Base-by-base conservation (phyloP, 2,888 invertebrate species). In the Seira sanloemensis region DNA sequence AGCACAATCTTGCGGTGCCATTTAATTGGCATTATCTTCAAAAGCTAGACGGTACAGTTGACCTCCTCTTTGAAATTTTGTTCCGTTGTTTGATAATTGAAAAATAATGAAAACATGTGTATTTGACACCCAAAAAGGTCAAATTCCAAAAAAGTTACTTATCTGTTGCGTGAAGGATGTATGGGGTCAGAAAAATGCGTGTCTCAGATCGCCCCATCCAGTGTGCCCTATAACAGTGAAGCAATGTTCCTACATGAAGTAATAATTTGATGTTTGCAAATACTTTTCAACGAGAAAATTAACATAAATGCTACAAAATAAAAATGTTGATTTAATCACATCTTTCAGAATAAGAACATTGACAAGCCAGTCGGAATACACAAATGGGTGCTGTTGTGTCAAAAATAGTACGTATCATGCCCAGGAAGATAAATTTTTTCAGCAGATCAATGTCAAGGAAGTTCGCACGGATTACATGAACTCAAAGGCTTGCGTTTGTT, bases 381-480 rank as follows among this genome's bases (percentile, higher is more conserved):
- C n/a, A 58, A 7, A 37, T 37, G 58, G n/a, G 18, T 58, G 58
- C 18, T 58, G 58, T 58, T 58, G 58, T 18, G 58, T 4, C 58
- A 18, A 12, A 16, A 58, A 12, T 37, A 12, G 12, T 37, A 12
- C 58, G 58, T 18, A 18, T 58, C 2, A 58, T 5, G 58, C 4
- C 9, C 58, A 58, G 58, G n/a, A 5, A 5, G 58, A 5, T 5
- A n/a, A 58, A 18, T 18, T 58, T n/a, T 18, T 4, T 9, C n/a
- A 4, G 5, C 58, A 46, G 12, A 46, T 23, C 25, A 79, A 65
- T 69, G 46, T 78, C 69, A 78, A 69, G 78, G 78, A 68, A 78
- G 69, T 58, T 78, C 78, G n/a, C 46, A 78, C 58, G 25, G 46
- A 58, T 2, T 65, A 37, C 37, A 67, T 4, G 18, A 58, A 50